Percentiles rank a stretch among this genome's conserved stretches.
phyloP scores from a whole-genome alignment of 2,113 vertebrate species.

The Sylvietta virens region DNA sequence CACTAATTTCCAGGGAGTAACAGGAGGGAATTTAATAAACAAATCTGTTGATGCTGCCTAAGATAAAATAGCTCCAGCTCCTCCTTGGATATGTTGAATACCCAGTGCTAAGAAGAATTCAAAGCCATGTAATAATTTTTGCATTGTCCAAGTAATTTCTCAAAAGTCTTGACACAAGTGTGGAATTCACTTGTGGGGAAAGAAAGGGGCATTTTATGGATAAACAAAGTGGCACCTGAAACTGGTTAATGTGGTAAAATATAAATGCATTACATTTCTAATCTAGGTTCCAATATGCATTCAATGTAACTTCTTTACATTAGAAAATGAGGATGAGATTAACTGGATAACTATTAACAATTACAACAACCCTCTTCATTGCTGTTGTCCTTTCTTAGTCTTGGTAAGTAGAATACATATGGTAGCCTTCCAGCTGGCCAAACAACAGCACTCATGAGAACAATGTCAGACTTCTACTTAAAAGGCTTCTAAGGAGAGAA shows the following conservation, averaged over 20 bases:
- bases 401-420: neutral
- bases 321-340: neutral
- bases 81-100: neutral
- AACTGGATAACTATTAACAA: neutral
- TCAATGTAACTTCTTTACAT: neutral
- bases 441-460: neutral
- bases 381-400: neutral
- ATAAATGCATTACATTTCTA: neutral
- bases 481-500: neutral
- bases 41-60: slow-evolving; percentile 6
- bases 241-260: neutral
- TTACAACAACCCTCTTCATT: neutral
- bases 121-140: neutral
- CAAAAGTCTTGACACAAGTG: neutral
- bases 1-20: neutral
- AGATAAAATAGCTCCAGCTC: neutral
- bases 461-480: neutral
- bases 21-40: slow-evolving; percentile 10
- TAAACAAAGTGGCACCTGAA: neutral
- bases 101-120: neutral
- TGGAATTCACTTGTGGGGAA: neutral
- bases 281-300: neutral
- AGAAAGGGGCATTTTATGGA: neutral
- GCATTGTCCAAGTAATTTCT: neutral
- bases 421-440: slow-evolving; percentile 17